A percentile compares a stretch with the other conserved stretches of the same genome.
Conservation (phyloP, 2,888 invertebrate genomes). For the Halocaridina rubra region DNA sequence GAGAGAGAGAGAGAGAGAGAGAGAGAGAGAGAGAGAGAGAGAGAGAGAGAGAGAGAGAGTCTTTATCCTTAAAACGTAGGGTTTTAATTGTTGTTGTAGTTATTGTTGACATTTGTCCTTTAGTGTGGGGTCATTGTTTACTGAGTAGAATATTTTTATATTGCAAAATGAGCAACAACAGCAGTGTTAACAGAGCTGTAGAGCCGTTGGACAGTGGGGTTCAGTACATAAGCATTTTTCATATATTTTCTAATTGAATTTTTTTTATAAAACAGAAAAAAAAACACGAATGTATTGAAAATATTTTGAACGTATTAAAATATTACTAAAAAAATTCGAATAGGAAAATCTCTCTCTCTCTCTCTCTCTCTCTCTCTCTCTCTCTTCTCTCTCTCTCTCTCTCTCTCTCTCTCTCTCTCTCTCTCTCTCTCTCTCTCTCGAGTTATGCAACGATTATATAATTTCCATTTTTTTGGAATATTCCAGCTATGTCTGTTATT, state of each 20-base stretch:
- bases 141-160: no score
- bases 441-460: neutral
- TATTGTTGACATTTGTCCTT: neutral
- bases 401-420: slow-evolving; percentile 8
- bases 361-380: neutral
- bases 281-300: no score
- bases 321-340: no score
- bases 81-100: neutral
- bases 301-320: no score
- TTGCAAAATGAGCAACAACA: no score
- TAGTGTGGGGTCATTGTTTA: no score
- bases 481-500: no score
- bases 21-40: slow-evolving; percentile 22
- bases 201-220: no score
- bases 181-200: no score
- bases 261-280: no score
- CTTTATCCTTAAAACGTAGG: neutral
- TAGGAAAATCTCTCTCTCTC: neutral
- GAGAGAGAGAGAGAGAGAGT: slow-evolving; percentile 24
- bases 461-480: neutral
- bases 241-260: no score
- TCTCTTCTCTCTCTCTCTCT: slow-evolving; percentile 11
- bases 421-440: slow-evolving; percentile 3
- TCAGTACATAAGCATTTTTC: no score
- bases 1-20: neutral